Percentiles rank a stretch among this genome's conserved stretches.
Conservation (phyloP, 2,888 invertebrate species). For the Eupithecia subumbrata region DNA sequence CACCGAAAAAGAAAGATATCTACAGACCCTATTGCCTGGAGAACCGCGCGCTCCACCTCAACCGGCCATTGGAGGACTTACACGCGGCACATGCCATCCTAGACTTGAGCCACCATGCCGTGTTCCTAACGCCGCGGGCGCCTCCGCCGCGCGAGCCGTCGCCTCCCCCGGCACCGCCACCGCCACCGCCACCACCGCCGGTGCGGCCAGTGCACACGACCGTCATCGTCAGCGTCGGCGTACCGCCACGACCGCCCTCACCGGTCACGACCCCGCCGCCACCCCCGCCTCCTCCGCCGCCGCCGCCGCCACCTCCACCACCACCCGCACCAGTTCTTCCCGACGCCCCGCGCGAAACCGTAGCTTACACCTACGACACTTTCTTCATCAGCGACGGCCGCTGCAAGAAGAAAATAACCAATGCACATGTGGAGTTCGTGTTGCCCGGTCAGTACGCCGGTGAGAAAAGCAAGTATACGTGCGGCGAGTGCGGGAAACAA, state of each 20-base stretch:
- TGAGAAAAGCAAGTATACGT: constrained; percentile 85
- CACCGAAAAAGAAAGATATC: constrained; percentile 96
- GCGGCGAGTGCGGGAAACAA: constrained; percentile 94
- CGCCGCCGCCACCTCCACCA: constrained; percentile 10
- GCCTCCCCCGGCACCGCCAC: constrained; percentile 64
- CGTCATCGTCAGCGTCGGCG: constrained; percentile 46
- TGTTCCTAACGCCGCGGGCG: constrained; percentile 85
- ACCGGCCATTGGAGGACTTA: constrained; percentile 90
- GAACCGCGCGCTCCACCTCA: constrained; percentile 84
- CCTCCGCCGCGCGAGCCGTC: constrained; percentile 66
- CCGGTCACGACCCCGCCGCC: constrained; percentile 20
- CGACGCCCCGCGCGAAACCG: constrained; percentile 86
- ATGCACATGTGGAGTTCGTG: constrained; percentile 67
- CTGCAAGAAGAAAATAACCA: constrained; percentile 88
- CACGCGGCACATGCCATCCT: constrained; percentile 95
- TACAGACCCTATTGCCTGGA: constrained; percentile 94
- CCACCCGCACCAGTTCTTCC: constrained; percentile 39
- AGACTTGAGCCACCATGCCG: constrained; percentile 94
- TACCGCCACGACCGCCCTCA: constrained; percentile 63
- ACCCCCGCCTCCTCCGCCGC: constrained; percentile 27
- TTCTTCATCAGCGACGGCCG: constrained; percentile 95
- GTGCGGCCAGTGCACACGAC: constrained; percentile 41
- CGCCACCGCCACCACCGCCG: constrained; percentile 63
- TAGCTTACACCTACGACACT: constrained; percentile 96
- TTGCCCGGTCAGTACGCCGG: constrained; percentile 64